Conservation (phyloP, 2,113 vertebrate species). For the Alouatta palliata region DNA sequence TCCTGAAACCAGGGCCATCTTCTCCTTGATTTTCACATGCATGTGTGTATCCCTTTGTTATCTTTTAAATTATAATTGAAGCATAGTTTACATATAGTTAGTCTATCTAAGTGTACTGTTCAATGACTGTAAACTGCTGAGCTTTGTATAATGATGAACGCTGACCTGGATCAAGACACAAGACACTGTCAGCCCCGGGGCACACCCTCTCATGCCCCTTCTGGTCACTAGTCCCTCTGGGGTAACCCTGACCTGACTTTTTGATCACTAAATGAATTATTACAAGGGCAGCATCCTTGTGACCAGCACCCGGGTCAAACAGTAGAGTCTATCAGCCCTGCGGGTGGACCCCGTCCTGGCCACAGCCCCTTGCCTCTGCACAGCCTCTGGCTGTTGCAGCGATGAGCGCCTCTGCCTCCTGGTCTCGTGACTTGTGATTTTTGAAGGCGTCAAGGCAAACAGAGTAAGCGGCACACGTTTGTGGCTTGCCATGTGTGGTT, state of each 20-base stretch:
- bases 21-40: not conserved
- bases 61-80: not conserved
- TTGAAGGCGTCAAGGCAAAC: not conserved
- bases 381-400: not conserved
- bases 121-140: not conserved
- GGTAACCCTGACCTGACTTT: not conserved
- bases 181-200: not conserved
- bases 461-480: not conserved
- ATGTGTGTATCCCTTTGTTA: not conserved
- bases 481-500: not conserved
- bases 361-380: not conserved
- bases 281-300: not conserved
- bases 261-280: not conserved
- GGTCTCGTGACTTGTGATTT: not conserved
- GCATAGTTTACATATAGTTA: not conserved
- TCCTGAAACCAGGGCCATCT: not conserved
- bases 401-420: not conserved
- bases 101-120: not conserved
- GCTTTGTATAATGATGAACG: not conserved
- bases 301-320: not conserved
- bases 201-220: rapidly evolving
- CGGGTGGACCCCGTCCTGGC: rapidly evolving
- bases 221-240: not conserved
- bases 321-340: no score
- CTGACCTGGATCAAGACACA: not conserved